Base-by-base conservation (phyloP, 2,113 vertebrate genomes). In the Cryptomyrus ogoouensis region DNA sequence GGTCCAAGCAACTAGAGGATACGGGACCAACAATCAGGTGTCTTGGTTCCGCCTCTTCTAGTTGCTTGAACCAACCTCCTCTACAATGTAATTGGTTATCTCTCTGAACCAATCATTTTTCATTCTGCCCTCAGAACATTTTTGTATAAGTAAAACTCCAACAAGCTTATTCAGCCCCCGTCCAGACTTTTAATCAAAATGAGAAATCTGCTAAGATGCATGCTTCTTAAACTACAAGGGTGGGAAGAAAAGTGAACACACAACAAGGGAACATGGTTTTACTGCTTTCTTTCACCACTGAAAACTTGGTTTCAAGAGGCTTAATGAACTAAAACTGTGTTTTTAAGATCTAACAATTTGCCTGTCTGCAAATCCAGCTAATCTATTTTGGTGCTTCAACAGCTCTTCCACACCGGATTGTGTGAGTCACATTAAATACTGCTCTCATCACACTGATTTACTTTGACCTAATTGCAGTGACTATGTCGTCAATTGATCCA, bases 281-380 rank as follows among this genome's bases (percentile, higher is more conserved):
- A 12, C 58, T 70, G 4, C 44, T 35, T 66, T 27, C 88, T 47
- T 52, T 47, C 62, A 56, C 21, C 31, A 52, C 70, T 6, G 88
- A 49, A 24, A 52, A 83, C 31, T 50, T 6, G 49, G 47, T 70
- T 89, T 39, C 49, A 53, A 83, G 47, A 52, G 88, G 88, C 49
- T 53, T 74, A 83, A 89, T 89, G 88, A 80, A 89, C 24, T 87
- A 89, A 83, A 83, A 27, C 74, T 53, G n/a, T n/a, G 52, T 56
- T 83, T 83, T 52, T 27, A 74, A 39, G 49, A 87, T 87, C 27
- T 31, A 87, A 56, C n/a, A 56, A 53, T 87, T 52, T 87, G 21
- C 24, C 49, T 31, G n/a, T 87, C 46, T 52, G 84, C 49, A 87
- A 87, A 87, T 52, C 21, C 84, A 87, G 49, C 27, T 87, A 87